A percentile compares a stretch with the other conserved stretches of the same genome.
Conservation (phyloP, 2,797 vertebrate genomes). For the Pseudomugil tenellus region DNA sequence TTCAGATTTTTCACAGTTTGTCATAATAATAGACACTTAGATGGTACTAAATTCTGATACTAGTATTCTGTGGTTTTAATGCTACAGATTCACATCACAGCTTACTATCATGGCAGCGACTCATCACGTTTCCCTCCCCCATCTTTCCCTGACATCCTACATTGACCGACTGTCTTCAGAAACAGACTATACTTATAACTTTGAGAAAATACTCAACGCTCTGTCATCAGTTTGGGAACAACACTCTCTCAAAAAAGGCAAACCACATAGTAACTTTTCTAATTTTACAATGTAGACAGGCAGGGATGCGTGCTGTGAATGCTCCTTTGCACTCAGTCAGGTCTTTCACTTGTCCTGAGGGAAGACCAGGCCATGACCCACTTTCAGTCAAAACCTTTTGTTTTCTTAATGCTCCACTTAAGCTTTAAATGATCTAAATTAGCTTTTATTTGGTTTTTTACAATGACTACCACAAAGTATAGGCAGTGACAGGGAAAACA, state of each 20-base stretch:
- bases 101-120: neutral
- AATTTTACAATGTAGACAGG: slow-evolving; percentile 3
- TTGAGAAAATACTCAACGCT: neutral
- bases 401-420: slow-evolving; percentile 17
- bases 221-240: slow-evolving; percentile 12
- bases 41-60: too few species aligned
- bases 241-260: slow-evolving; percentile 1
- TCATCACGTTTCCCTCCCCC: neutral
- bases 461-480: neutral
- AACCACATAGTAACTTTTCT: neutral
- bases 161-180: neutral
- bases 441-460: neutral
- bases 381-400: slow-evolving; percentile 19
- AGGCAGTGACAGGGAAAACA: slow-evolving; percentile 3
- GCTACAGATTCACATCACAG: too few species aligned
- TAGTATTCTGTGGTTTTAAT: too few species aligned
- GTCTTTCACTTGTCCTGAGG: slow-evolving; percentile 21
- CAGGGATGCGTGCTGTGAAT: neutral
- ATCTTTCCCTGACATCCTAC: neutral
- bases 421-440: slow-evolving; percentile 7
- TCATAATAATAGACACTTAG: too few species aligned
- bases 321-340: neutral
- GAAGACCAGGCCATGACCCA: slow-evolving; percentile 28
- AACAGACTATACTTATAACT: neutral
- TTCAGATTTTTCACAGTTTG: too few species aligned